Base-by-base conservation (phyloP, 23 tunicate species). In the Halocynthia roretzi region DNA sequence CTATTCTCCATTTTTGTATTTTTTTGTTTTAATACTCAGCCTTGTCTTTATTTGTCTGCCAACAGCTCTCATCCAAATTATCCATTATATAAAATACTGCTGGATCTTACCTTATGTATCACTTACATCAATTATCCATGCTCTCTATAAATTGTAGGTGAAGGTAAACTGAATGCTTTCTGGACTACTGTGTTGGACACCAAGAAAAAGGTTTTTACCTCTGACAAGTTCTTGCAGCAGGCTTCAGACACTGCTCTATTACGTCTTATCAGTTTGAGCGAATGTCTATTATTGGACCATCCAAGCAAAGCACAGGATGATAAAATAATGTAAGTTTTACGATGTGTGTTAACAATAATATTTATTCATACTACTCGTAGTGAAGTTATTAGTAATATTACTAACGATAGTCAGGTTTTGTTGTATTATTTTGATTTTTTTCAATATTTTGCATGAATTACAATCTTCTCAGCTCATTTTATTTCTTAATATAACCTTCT, bases 141-240 rank as follows among this genome's bases (percentile, higher is more conserved):
- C 44, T 31, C 44, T 4, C 44, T 31, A 31, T 4, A 31, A 1
- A 31, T 58, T 58, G 63, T 48, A 65, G 70, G 10, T 15, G 70
- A 65, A 48, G 53, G 52, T 54, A 89, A 89, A 53, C 56, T 76
- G 8, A 17, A 23, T 23, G 55, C 40, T 14, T 81, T 80, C 58
- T 84, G 85, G 88, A 80, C 62, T 15, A 50, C 56, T 7, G 76
- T 83, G 22, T 48, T 84, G 48, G 88, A 89, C 70, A n/a, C 75
- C 20, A 76, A 84, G 56, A 84, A 83, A 22, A 31, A 58, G 6
- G 10, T 88, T 21, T 88, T 84, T 54, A 68, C 85, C 8, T 80
- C 85, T 40, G 89, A 83, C 15, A 83, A 76, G 57, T 83, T 89
- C 58, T 88, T 84, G n/a, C 83, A 81, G 40, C 61, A 81, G 52